Evolutionary conservation across 2,113 vertebrate species (phyloP), one percentile per base, ranked within the genome.

Genomic region (Neolamprologus kungweensis): DNA sequence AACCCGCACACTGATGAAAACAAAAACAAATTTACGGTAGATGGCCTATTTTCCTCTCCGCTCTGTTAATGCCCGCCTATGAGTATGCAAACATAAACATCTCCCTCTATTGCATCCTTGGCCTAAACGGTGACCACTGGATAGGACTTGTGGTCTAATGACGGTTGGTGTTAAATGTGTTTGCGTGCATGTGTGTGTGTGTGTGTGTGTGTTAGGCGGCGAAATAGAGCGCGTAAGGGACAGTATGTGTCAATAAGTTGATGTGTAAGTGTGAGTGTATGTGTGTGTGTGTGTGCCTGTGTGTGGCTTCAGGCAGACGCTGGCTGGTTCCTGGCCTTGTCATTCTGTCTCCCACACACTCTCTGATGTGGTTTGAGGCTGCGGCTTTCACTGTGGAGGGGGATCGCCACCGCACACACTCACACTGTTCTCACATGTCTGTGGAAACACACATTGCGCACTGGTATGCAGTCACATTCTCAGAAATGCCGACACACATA

Each of bases 371-470:
- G 94, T 95, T 85, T 87, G 91, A 88, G 92, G 92, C 93, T 95
- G 92, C 8, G 93, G 93, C 93, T 95, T 93, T 93, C 94, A 91
- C 94, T 95, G 88, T 90, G 90, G 89, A 81, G 94, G 90, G 92
- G 91, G 87, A 87, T 80, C 84, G 90, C 93, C 91, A 81, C 94
- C 89, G 86, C 94, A 92, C 94, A 94, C 94, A 94, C 94, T 94
- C 94, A 89, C 91, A 86, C 93, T 95, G 94, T 94, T 95, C 93
- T 95, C 95, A 94, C 94, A 94, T 95, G 93, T 95, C 94, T 95
- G 91, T 93, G 94, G 93, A 94, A 94, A 95, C 92, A 94, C 95
- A 95, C 95, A 94, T 89, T 73, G 89, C 92, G 35, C 84, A 53
- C 85, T 91, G 93, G 93, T 93, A 95, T 94, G 93, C 93, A 93